Evolutionary conservation across 2,113 vertebrate genomes (phyloP).

Genomic region (Plectropomus leopardus): DNA sequence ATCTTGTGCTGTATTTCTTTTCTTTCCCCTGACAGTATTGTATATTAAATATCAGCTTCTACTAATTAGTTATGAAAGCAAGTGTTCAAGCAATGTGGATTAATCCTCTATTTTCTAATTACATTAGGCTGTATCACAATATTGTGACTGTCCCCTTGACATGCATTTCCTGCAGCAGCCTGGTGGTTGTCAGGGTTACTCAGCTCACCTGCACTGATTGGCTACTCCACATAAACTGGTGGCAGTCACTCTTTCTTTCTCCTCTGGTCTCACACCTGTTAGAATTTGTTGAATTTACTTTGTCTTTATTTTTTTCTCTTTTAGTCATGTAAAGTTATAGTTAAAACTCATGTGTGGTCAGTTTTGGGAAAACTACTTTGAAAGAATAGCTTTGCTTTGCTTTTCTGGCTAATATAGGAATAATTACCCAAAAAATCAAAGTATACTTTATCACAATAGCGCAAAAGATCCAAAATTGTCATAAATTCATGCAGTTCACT

Average conservation of each 20-base stretch:
- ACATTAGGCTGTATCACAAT: background rate
- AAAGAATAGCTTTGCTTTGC: too few species aligned
- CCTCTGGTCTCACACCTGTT: background rate
- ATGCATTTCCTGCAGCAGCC: background rate
- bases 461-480: background rate
- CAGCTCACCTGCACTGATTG: background rate
- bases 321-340: background rate
- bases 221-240: background rate
- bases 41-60: background rate
- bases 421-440: background rate
- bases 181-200: background rate
- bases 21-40: background rate
- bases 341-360: too few species aligned
- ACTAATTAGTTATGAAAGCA: background rate
- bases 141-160: background rate
- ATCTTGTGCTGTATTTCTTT: too few species aligned
- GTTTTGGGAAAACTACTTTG: too few species aligned
- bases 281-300: background rate
- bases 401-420: too few species aligned
- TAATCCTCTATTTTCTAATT: background rate
- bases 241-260: background rate
- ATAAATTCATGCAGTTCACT: background rate
- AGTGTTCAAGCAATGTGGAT: background rate
- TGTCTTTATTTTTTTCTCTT: background rate
- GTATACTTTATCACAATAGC: background rate